phyloP scores from a whole-genome alignment of 2,797 vertebrate species.

The Euthynnus affinis region DNA sequence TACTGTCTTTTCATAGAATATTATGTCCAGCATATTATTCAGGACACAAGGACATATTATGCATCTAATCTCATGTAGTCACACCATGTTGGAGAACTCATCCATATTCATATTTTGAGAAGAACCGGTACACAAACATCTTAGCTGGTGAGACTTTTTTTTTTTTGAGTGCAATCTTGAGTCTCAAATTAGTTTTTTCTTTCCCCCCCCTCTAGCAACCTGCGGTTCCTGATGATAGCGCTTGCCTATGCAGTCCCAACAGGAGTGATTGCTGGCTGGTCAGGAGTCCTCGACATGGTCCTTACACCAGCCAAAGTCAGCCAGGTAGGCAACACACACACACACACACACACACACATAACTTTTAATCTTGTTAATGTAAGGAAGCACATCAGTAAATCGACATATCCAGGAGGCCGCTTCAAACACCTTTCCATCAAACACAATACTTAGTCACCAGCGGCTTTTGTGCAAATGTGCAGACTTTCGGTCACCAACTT shows the following conservation, averaged over 20 bases:
- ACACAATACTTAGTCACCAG: neutral
- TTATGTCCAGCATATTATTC: neutral
- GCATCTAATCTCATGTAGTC: neutral
- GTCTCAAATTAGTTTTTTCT: slow-evolving; percentile 3
- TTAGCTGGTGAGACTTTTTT: neutral
- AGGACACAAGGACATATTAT: neutral
- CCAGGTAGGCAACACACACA: slow-evolving; percentile 87
- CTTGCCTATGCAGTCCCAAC: slow-evolving; percentile 96
- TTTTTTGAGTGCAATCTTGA: slow-evolving; percentile 9
- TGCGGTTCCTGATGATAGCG: slow-evolving; percentile 96
- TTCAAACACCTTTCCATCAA: neutral
- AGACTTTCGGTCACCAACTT: neutral
- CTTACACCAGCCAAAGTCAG: slow-evolving; percentile 94
- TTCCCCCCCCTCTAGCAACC: slow-evolving; percentile 87
- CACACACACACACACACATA: slow-evolving; percentile 1
- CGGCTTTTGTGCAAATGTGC: slow-evolving; percentile 3
- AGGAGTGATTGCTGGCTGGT: slow-evolving; percentile 95
- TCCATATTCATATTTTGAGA: slow-evolving; percentile 9
- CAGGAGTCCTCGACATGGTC: slow-evolving; percentile 96
- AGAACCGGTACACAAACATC: neutral
- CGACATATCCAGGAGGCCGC: neutral
- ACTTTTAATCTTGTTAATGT: neutral
- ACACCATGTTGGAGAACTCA: neutral
- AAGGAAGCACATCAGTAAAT: neutral
- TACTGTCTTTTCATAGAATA: neutral